Evolutionary conservation across 2,888 invertebrate species (phyloP), one percentile per base, ranked within the genome.

Genomic region (Hypolimnas misippus): DNA sequence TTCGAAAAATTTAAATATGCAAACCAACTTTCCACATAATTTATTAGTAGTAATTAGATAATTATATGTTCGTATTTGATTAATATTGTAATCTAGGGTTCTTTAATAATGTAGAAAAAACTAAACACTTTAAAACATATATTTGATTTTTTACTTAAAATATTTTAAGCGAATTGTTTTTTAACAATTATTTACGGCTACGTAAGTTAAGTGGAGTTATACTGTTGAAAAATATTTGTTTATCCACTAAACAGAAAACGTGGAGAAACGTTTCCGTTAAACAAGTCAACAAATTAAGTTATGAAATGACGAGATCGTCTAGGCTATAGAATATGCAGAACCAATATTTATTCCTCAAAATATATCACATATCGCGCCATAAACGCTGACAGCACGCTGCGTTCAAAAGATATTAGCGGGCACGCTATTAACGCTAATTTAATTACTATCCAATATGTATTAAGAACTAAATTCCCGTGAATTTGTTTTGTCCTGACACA

Each of bases 331-430:
- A 35, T 29, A 29, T 49, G n/a, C 49, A 14, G 49, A 49, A 49
- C 25, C 49, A 49, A 46, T 12, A 6, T 21, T 29, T 7, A 49
- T 0, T 8, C 29, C 8, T n/a, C 14, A 49, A 10, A 44, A 19
- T 16, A 8, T 16, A 44, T 12, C 21, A 49, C 12, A 7, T 29
- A 29, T 49, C 49, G 14, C 29, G 16, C 3, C 25, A 25, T 14
- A 10, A 14, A 40, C 25, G 14, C 52, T 54, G 54, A 54, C 40
- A 54, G 54, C 21, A 54, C 40, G 40, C 54, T 40, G 10, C 12
- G 21, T 16, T 6, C 3, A n/a, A 38, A 7, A 38, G 3, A 19
- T 38, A 2, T n/a, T n/a, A n/a, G n/a, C n/a, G n/a, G n/a, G n/a
- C n/a, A n/a, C n/a, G n/a, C n/a, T n/a, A n/a, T 21, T 14, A 40